Base-by-base conservation (phyloP, 2,113 vertebrate genomes). In the Psilopogon haemacephalus region DNA sequence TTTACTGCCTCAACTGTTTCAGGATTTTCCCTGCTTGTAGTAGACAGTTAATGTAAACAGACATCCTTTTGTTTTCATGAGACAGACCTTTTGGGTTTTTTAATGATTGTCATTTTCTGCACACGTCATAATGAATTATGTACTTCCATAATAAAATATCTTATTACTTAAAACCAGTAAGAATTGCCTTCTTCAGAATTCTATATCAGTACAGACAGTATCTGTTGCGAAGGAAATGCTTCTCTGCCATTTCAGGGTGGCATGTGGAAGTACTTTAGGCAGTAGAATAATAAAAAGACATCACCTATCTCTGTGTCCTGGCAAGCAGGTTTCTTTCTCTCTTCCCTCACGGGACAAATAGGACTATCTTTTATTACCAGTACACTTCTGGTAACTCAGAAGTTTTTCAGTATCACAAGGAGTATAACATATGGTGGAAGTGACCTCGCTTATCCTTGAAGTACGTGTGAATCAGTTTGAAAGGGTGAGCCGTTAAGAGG, bases 1-100 rank as follows among this genome's bases (percentile, higher is more conserved):
- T 81, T 95, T 93, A 86, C 73, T 95, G 62, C 73, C 82, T 88
- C 71, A 65, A 78, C 86, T 88, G 72, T 90, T 97, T 90, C 71
- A 80, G 60, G 44, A 93, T 42, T 94, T 89, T 86, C 28, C 44
- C 72, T 91, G 70, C 75, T 75, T 88, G 84, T 81, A 46, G 37
- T 91, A 74, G 78, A 48, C 93, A 55, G 38, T 56, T 46, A 62
- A 19, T 89, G 93, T 88, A 79, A 92, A 83, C 87, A 86, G 24
- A 82, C 46, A 75, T 94, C 75, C 69, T 93, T 77, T 70, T 77
- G 60, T 74, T 94, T 91, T 76, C 54, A 46, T 63, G 26, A 32
- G 86, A 15, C 32, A 50, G 72, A 32, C 14, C 83, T 86, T 35
- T 65, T 84, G 62, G 82, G 37, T 8, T 84, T 92, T 67, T 40